Evolutionary conservation across 2,113 vertebrate genomes (phyloP).

Genomic region (Artemisiospiza belli): DNA sequence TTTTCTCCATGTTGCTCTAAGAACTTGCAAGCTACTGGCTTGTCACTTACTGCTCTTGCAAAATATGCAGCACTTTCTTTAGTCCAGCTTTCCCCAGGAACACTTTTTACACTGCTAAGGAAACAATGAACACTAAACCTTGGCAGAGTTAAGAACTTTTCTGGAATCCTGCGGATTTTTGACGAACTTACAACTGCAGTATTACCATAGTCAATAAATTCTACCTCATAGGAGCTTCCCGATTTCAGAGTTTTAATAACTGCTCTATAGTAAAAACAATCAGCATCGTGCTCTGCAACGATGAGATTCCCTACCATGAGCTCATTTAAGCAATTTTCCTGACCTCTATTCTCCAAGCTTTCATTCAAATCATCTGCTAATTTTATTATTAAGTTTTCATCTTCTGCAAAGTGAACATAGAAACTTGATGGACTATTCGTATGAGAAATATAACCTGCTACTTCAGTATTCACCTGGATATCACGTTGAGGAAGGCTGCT

Average conservation of each 20-base stretch:
- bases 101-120: constrained; percentile 59
- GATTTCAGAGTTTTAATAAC: constrained; percentile 69
- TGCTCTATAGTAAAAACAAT: constrained; percentile 80
- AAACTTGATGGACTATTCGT: constrained; percentile 71
- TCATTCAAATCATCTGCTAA: constrained; percentile 77
- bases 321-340: background rate
- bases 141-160: constrained; percentile 71
- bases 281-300: constrained; percentile 72
- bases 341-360: background rate
- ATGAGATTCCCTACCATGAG: constrained; percentile 71
- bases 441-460: constrained; percentile 76
- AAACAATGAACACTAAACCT: constrained; percentile 80
- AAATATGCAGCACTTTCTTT: constrained; percentile 62
- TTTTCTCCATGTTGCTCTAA: constrained; percentile 59
- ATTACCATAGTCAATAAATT: constrained; percentile 91
- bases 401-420: constrained; percentile 81
- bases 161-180: constrained; percentile 72
- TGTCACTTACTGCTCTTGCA: constrained; percentile 57
- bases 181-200: constrained; percentile 62
- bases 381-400: constrained; percentile 76
- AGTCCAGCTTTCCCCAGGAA: constrained; percentile 38
- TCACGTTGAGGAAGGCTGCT: constrained; percentile 64
- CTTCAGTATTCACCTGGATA: constrained; percentile 65
- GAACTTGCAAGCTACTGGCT: constrained; percentile 79
- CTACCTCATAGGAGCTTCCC: constrained; percentile 68